Evolutionary conservation across 2,113 vertebrate genomes (phyloP), one percentile per base, ranked within the genome.

Genomic region (Cercocebus atys): DNA sequence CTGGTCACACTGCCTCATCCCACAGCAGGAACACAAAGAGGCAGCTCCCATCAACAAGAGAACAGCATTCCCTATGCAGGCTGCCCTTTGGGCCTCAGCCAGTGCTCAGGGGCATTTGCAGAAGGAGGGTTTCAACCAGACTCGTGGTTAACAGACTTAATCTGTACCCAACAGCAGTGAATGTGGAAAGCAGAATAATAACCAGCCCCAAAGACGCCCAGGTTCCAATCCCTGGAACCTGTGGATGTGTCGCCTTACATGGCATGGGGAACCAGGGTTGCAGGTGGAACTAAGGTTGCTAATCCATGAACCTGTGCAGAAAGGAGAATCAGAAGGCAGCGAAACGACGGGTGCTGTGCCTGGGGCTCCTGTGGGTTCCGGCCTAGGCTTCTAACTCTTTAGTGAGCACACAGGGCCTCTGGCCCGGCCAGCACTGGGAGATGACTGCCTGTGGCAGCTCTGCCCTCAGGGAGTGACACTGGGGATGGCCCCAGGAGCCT

Each of bases 111-210:
- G 40, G 5, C 25, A 1, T 0, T 4, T 20, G 27, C 73, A 47
- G 50, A 17, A 32, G 0, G 1, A 45, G 23, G 8, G 52, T 59
- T 12, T 10, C 61, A 2, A 5, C 8, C 7, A 18, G 88, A 40
- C 40, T 10, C 20, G 2, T 12, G 20, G 1, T 66, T 1, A 20
- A 43, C 6, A 45, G 45, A 9, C n/a, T 4, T 23, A 38, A 4
- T 1, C 9, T 1, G 0, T 7, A 3, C 38, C 23, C 10, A 0
- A 1, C n/a, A 23, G 25, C 18, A 8, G 16, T 5, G 10, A 22
- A 1, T 0, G 3, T 0, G 1, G 30, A 8, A 17, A 2, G 27
- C 8, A 4, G 30, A 22, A 6, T 5, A 23, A 61, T 2, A 11
- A 18, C 8, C 87, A 11, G 14, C 5, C 3, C 25, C 45, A 2